phyloP scores from a whole-genome alignment of 2,113 vertebrate genomes.

The Desmodus rotundus region DNA sequence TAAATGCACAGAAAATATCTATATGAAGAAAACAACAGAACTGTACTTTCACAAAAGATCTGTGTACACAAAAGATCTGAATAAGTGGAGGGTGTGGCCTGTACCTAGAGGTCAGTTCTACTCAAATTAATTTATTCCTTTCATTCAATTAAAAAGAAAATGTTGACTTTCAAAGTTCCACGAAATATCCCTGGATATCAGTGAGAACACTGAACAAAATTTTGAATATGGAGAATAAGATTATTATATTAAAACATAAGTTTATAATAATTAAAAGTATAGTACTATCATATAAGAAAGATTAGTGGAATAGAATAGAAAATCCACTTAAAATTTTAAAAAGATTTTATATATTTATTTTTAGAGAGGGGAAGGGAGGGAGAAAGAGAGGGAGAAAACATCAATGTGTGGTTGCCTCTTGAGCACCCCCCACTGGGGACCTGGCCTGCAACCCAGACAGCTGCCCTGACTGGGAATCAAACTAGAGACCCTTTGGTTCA shows the following conservation, averaged over 20 bases:
- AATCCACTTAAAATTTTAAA: background rate
- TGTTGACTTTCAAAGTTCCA: background rate
- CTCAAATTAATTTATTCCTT: background rate
- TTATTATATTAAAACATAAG: background rate
- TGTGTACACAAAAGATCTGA: background rate
- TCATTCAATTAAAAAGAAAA: background rate
- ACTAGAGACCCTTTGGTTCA: too few species aligned
- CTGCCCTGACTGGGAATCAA: too few species aligned
- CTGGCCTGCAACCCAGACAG: too few species aligned
- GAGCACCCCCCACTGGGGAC: too few species aligned
- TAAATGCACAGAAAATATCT: background rate
- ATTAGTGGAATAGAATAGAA: background rate
- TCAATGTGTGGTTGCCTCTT: too few species aligned
- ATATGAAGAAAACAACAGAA: background rate
- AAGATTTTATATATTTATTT: too few species aligned
- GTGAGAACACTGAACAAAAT: background rate
- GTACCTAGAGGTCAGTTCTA: background rate
- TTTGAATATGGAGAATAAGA: background rate
- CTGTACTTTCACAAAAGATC: background rate
- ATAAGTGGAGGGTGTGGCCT: accelerated
- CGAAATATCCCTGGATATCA: background rate
- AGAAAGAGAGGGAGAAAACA: too few species aligned
- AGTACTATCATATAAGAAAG: background rate
- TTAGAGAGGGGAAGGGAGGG: too few species aligned
- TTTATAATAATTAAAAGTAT: background rate